Evolutionary conservation across 2,797 vertebrate genomes (phyloP).

Genomic region (Notolabrus celidotus): DNA sequence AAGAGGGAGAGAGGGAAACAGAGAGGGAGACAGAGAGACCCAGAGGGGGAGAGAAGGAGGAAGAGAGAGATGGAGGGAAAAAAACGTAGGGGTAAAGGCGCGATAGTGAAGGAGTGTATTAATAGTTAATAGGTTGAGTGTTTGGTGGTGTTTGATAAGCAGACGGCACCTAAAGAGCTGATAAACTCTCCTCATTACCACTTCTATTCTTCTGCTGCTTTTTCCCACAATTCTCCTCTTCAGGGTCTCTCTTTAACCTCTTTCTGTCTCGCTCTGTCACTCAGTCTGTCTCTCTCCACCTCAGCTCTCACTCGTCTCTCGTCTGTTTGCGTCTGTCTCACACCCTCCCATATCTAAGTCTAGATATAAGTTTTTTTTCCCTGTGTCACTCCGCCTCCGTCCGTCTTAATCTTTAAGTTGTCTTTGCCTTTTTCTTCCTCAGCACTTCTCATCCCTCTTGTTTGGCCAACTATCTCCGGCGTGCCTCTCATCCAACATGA

Average conservation of each 20-base stretch:
- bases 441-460: slow-evolving; percentile 49
- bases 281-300: slow-evolving; percentile 29
- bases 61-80: slow-evolving; percentile 51
- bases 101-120: slow-evolving; percentile 75
- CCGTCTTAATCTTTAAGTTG: slow-evolving; percentile 47
- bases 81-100: slow-evolving; percentile 48
- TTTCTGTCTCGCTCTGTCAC: slow-evolving; percentile 59
- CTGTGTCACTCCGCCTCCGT: slow-evolving; percentile 32
- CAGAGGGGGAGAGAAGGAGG: slow-evolving; percentile 55
- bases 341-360: slow-evolving; percentile 27
- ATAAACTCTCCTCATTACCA: slow-evolving; percentile 81
- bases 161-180: slow-evolving; percentile 78
- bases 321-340: slow-evolving; percentile 24
- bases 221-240: slow-evolving; percentile 76
- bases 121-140: slow-evolving; percentile 80
- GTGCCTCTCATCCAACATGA: slow-evolving; percentile 63
- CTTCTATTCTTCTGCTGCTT: slow-evolving; percentile 67
- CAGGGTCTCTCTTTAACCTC: slow-evolving; percentile 42
- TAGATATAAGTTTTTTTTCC: slow-evolving; percentile 20
- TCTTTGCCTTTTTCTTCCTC: slow-evolving; percentile 34
- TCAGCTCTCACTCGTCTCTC: slow-evolving; percentile 25
- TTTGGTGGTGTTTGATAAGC: slow-evolving; percentile 79
- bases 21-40: slow-evolving; percentile 48
- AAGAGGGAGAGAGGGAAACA: slow-evolving; percentile 10
- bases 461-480: slow-evolving; percentile 60